Base-by-base conservation (phyloP, 2,888 invertebrate species). In the Unio delphinus region DNA sequence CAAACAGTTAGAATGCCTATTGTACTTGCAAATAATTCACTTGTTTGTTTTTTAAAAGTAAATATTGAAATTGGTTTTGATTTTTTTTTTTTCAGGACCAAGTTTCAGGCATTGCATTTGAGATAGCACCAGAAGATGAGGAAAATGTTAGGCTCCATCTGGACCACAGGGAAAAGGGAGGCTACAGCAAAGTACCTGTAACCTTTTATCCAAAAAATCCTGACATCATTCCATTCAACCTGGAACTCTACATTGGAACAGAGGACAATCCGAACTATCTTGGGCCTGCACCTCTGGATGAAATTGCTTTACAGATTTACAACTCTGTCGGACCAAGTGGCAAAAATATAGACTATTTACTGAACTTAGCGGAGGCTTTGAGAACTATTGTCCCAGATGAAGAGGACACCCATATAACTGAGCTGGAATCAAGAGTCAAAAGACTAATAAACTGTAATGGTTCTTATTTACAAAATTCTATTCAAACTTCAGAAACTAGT, bases 61-160 rank as follows among this genome's bases (percentile, higher is more conserved):
- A 26, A 7, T 55, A 4, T 26, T 63, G 63, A 72, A 64, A 59
- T 60, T 55, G 20, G 34, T 58, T 26, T 61, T 8, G 23, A 23
- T 23, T 0, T 23, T 61, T 30, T 55, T 70, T 79, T 68, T 85
- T 87, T 61, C 79, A 92, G 89, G 93, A 93, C 70, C 91, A 91
- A 83, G 97, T 98, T 0, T 98, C 96, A 94, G 98, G 98, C 4
- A 92, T 97, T 20, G 97, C 97, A 0, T 98, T 97, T 89, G 94
- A 95, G 90, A 96, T 99, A 83, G 92, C 93, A 11, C 89, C 92
- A 0, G 90, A 93, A 64, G 93, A 96, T 74, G 92, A 85, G 28
- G 83, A 86, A 15, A 89, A 92, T 74, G 97, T 98, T 0, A 92
- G 94, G 1, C 91, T 93, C 66, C 95, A 98, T 88, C 91, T 99